phyloP scores from a whole-genome alignment of 2,113 vertebrate genomes.

The Arvicanthis niloticus region DNA sequence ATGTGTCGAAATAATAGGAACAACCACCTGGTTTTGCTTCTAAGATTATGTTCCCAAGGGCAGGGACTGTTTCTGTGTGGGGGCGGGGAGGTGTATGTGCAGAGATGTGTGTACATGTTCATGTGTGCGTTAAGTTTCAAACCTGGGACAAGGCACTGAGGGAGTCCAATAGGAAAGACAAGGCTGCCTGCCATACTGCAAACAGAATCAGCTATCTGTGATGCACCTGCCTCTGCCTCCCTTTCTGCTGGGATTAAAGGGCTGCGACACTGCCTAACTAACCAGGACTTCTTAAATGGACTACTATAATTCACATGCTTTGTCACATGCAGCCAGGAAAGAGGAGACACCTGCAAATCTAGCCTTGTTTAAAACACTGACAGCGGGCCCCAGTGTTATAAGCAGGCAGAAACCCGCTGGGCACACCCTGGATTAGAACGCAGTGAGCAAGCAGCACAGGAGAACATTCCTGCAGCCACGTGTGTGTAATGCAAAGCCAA shows the following conservation, averaged over 20 bases:
- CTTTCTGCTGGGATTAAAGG: background rate
- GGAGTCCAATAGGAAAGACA: background rate
- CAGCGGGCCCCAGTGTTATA: slow-evolving; percentile 21
- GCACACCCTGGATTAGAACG: slow-evolving; percentile 35
- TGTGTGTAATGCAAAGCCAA: slow-evolving; percentile 65
- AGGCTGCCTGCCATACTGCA: background rate
- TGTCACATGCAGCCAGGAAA: slow-evolving; percentile 11
- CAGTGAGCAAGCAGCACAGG: background rate
- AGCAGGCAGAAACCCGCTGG: slow-evolving; percentile 19
- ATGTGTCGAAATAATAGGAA: slow-evolving; percentile 30
- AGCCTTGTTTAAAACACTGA: slow-evolving; percentile 33
- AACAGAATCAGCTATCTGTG: background rate
- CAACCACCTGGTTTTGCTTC: slow-evolving; percentile 10
- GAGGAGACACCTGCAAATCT: slow-evolving; percentile 45
- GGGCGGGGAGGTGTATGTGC: background rate
- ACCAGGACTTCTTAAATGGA: background rate
- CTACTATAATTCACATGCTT: background rate
- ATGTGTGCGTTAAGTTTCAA: background rate
- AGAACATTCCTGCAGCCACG: slow-evolving; percentile 3
- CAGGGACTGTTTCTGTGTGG: background rate
- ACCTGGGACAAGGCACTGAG: background rate
- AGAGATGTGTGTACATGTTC: background rate
- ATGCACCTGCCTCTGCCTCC: background rate
- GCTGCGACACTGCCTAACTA: background rate
- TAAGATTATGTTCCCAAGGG: slow-evolving; percentile 25